Base-by-base conservation (phyloP, 2,797 vertebrate genomes). In the Carduelis carduelis region DNA sequence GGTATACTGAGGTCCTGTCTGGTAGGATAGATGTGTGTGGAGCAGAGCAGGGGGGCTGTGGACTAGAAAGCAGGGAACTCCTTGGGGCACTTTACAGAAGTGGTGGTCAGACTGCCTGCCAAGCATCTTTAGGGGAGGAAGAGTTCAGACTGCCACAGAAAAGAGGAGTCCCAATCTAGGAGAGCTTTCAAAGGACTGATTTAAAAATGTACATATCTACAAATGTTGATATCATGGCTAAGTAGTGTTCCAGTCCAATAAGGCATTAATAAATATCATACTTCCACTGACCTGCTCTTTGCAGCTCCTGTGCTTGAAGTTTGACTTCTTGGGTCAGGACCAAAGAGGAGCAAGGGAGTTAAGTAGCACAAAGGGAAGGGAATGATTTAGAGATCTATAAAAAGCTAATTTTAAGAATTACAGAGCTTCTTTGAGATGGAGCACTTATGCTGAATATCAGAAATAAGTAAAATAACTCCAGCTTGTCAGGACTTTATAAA, bases 401-500 rank as follows among this genome's bases (percentile, higher is more conserved):
- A 94, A 89, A 87, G 52, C 39, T 80, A 12, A 68, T 74, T 83
- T 83, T 83, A 83, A 89, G 57, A 87, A 83, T 83, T 92, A 77
- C 23, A 46, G 66, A 80, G 28, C 57, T 92, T 65, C 43, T 92
- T 87, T 1, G 39, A 87, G 81, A 27, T 77, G 41, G 19, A 77
- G 15, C n/a, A 41, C 75, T 89, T 92, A 47, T 57, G 81, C 53
- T 93, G 57, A 94, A 37, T 83, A 72, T 95, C 72, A 86, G 61
- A 63, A 93, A 65, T 68, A 85, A 78, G 50, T 85, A 92, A 93
- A 95, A 91, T 44, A 85, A 50, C 56, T 86, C 39, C 35, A 82
- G n/a, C 61, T 87, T 92, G 79, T 89, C 53, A 65, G 39, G 76
- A 78, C 39, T 85, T 91, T 64, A 50, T 74, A 69, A 82, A 86